Evolutionary conservation across 2,797 vertebrate genomes (phyloP), one percentile per base, ranked within the genome.

Genomic region (Champsocephalus gunnari): DNA sequence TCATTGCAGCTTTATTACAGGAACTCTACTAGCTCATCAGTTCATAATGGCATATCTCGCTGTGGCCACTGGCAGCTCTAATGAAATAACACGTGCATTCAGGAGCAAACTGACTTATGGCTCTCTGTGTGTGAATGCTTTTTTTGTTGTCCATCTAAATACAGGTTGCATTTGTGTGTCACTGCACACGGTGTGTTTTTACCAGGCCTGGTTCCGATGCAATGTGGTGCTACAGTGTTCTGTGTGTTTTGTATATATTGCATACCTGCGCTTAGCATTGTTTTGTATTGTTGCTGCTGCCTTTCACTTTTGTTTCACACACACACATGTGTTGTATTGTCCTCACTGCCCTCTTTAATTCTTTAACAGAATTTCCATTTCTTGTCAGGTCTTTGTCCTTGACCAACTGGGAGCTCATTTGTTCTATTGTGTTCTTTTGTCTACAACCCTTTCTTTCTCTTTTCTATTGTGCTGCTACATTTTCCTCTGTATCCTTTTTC

Each of bases 401-500:
- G 67, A 66, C 75, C 72, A 45, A 14, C 71, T 19, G 24, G 72
- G 56, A 77, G 57, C 62, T 81, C 47, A 17, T 80, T 85, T 79
- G 56, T 82, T 73, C 63, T 68, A 51, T 12, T 2, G 3, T 73
- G 53, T 49, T 14, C 82, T 75, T 85, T 77, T 85, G 80, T 85
- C 71, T 43, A 17, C 24, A 21, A 49, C 38, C 58, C 44, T 78
- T 80, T 83, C 47, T 58, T 53, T 11, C 2, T 70, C 11, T 75
- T 44, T n/a, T 12, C 61, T 38, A 62, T 85, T 85, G 63, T 82
- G 58, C 17, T 48, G 21, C 59, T 73, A 32, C 63, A 56, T 38
- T 56, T 38, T 14, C 14, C 14, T 13, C 45, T 5, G n/a, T 62
- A 21, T 71, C 57, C 51, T 66, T 12, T 75, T 63, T 38, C 34